Percentiles rank a stretch among this genome's conserved stretches.
Conservation (phyloP, 2,797 vertebrate genomes). For the Stomatorhinus walkeri region DNA sequence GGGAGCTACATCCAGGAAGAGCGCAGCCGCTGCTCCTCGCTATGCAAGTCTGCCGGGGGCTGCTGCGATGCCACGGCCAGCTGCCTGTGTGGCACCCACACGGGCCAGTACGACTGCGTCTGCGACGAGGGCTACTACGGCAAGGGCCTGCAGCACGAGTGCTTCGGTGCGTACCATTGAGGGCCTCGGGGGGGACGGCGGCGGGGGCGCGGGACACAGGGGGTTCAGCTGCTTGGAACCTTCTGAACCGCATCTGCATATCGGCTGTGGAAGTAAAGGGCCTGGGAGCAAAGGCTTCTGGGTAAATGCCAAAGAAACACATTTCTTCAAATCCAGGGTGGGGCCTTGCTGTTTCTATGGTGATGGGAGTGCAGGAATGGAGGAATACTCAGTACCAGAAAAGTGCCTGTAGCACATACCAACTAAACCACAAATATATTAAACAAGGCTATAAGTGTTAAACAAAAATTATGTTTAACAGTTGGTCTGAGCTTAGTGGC, state of each 20-base stretch:
- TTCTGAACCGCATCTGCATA: not conserved
- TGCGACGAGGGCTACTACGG: slow-evolving; percentile 93
- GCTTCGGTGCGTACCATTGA: slow-evolving; percentile 66
- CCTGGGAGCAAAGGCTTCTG: not conserved
- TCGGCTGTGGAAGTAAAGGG: not conserved
- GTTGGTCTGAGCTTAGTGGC: not conserved
- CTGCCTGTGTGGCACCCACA: slow-evolving; percentile 91
- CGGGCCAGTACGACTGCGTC: slow-evolving; percentile 92
- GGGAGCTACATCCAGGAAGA: slow-evolving; percentile 94
- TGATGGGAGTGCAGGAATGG: not conserved
- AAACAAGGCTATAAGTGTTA: not conserved
- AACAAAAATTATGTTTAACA: not conserved
- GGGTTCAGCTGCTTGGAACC: not conserved
- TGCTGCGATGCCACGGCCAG: slow-evolving; percentile 96
- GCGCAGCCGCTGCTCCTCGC: slow-evolving; percentile 72
- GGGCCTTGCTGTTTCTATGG: not conserved
- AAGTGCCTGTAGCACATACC: not conserved
- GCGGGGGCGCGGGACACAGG: not conserved
- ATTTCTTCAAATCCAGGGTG: not conserved
- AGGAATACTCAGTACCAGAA: not conserved
- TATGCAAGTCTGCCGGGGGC: slow-evolving; percentile 75
- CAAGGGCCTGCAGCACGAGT: slow-evolving; percentile 86
- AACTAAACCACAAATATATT: not conserved
- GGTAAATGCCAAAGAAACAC: not conserved
- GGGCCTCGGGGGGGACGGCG: not conserved